Percentiles rank a stretch among this genome's conserved stretches.
Conservation (phyloP, 2,113 vertebrate species). For the Tupaia chinensis region DNA sequence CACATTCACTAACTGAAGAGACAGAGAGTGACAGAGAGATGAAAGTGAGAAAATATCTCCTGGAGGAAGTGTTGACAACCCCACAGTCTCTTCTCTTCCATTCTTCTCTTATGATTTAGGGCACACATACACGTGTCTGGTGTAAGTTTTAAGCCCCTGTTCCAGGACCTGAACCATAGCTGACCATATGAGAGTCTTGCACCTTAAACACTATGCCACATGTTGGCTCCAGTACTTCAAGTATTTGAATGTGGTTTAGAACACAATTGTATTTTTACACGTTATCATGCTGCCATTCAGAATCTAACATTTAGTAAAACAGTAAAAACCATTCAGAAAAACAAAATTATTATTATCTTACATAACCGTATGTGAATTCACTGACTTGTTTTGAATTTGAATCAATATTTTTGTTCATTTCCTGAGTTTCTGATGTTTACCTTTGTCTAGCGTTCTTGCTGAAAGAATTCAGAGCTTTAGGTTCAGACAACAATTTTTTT, state of each 20-base stretch:
- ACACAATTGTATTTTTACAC: neutral
- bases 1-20: too few relatives aligned
- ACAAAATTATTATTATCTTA: neutral
- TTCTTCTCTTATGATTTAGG: too few relatives aligned
- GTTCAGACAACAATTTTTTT: neutral
- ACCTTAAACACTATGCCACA: too few relatives aligned
- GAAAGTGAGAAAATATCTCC: too few relatives aligned
- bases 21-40: too few relatives aligned
- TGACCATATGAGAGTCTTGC: too few relatives aligned
- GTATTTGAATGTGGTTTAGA: neutral
- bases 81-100: too few relatives aligned
- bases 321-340: neutral
- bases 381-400: neutral
- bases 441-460: neutral
- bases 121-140: too few relatives aligned
- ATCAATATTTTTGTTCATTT: neutral
- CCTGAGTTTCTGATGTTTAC: neutral
- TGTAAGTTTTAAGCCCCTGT: too few relatives aligned
- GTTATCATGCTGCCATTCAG: neutral
- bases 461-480: neutral
- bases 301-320: neutral
- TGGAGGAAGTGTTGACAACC: too few relatives aligned
- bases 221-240: neutral
- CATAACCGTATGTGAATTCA: neutral
- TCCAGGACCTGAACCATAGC: too few relatives aligned